Base-by-base conservation (phyloP, 2,888 invertebrate genomes). In the Seladonia tumulorum region DNA sequence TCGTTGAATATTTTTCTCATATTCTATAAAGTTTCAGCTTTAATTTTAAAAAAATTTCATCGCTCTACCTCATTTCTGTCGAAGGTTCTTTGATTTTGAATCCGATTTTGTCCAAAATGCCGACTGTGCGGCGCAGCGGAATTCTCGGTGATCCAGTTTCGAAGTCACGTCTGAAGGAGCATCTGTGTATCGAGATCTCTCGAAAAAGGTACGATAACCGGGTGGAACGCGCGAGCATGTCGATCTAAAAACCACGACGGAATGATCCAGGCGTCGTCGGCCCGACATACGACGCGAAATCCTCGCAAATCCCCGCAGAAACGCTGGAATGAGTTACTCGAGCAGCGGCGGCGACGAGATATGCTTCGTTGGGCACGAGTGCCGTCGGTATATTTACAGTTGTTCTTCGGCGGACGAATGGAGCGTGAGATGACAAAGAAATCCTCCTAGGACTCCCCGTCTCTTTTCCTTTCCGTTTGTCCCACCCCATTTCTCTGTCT, bases 241-340 rank as follows among this genome's bases (percentile, higher is more conserved):
- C 18, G 66, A 66, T 66, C 66, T 35, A 66, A 66, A 47, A 57
- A 49, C 53, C 81, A 4, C 68, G 45, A 39, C 4, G 25, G 25
- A 71, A 63, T 35, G 45, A 72, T 82, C n/a, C 49, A n/a, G n/a
- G 49, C n/a, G 83, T 66, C 47, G 18, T 25, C 45, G 29, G 57
- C 63, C 57, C n/a, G 22, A 7, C 16, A 53, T 74, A 49, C 83
- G 73, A 29, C 4, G 71, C 45, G 60, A 78, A 78, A 78, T 83
- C 84, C 77, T 47, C 8, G 78, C 22, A 63, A 83, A 84, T 78
- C 78, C 78, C 70, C 4, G 45, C 22, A 42, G 47, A 80, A 72
- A 42, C 5, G 29, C 16, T 29, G 18, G 47, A 53, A 60, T 57
- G 76, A 85, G 76, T 76, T 60, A 49, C 35, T 57, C 25, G 42